Evolutionary conservation across 2,888 invertebrate species (phyloP), one percentile per base, ranked within the genome.

Genomic region (Lepetodrilus schrolli): DNA sequence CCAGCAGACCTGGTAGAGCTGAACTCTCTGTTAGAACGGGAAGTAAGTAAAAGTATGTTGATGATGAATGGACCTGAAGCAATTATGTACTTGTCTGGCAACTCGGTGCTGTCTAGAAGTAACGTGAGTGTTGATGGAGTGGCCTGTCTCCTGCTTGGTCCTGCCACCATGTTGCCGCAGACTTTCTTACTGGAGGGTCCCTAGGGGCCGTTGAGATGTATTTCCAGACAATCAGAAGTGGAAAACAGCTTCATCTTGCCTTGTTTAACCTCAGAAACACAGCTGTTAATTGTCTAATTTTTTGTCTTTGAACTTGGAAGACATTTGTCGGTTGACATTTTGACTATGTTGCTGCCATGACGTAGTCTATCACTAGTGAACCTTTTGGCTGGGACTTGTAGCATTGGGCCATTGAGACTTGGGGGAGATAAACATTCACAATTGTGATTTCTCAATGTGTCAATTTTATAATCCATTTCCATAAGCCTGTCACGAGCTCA

Each of bases 51-150:
- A 43, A 0, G 43, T 17, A 13, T 43, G 43, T 13, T 43, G n/a
- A 43, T 43, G 58, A 58, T 58, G 30, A 58, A 58, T 34, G 34
- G 58, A 58, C 58, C 58, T 58, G 17, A 30, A 30, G 58, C 58
- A 58, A 58, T 58, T 58, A 58, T 34, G 58, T 58, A 34, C 58
- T 58, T 58, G 58, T 58, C 26, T 34, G 30, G 17, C 34, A 58
- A 8, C 58, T 34, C 34, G 26, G 13, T 13, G 34, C 26, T 34
- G 1, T 17, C 17, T 58, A 17, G n/a, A 30, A 30, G n/a, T 23
- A 30, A 23, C 58, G 34, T 26, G 58, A 58, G 30, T 26, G 13
- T 58, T 58, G 58, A 58, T 58, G 34, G 58, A 58, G 26, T 17
- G 17, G 17, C 17, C 17, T 58, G 34, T 58, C n/a, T 30, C 30